A percentile compares a stretch with the other conserved stretches of the same genome.
Evolutionary conservation across 2,797 vertebrate species (phyloP).

Genomic region (Anabacerthia variegaticeps): DNA sequence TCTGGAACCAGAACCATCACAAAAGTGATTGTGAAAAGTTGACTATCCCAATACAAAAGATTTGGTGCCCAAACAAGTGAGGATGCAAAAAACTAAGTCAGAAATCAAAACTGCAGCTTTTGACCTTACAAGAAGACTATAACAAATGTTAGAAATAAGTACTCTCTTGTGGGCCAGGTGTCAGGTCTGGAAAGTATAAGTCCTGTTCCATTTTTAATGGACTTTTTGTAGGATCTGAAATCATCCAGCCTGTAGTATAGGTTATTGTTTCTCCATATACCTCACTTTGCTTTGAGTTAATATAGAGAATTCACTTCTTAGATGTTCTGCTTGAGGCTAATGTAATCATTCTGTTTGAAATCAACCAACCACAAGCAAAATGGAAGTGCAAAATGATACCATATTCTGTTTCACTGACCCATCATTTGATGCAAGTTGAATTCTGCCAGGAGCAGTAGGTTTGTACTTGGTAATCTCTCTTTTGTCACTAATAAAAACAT

Average conservation of each 20-base stretch:
- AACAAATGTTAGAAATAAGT: background rate
- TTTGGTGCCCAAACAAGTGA: background rate
- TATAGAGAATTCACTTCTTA: background rate
- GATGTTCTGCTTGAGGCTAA: background rate
- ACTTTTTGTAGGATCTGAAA: background rate
- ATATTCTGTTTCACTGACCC: background rate
- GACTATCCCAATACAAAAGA: background rate
- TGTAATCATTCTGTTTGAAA: slow-evolving; percentile 5
- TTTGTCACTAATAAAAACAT: slow-evolving; percentile 9
- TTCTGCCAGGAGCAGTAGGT: slow-evolving; percentile 22
- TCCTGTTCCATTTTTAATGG: background rate
- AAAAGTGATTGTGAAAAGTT: background rate
- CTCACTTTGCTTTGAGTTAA: background rate
- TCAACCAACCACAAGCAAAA: background rate
- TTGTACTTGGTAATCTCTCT: background rate
- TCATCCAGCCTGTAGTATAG: background rate
- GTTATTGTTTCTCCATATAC: background rate
- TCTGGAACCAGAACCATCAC: background rate
- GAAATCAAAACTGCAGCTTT: background rate
- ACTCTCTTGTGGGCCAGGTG: background rate
- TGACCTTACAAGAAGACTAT: background rate
- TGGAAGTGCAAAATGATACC: background rate
- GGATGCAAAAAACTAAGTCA: background rate
- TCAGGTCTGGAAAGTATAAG: background rate
- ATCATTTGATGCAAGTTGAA: background rate